phyloP scores from a whole-genome alignment of 37 sponge, comb jelly and placozoan genomes.

The Crambe crambe region DNA sequence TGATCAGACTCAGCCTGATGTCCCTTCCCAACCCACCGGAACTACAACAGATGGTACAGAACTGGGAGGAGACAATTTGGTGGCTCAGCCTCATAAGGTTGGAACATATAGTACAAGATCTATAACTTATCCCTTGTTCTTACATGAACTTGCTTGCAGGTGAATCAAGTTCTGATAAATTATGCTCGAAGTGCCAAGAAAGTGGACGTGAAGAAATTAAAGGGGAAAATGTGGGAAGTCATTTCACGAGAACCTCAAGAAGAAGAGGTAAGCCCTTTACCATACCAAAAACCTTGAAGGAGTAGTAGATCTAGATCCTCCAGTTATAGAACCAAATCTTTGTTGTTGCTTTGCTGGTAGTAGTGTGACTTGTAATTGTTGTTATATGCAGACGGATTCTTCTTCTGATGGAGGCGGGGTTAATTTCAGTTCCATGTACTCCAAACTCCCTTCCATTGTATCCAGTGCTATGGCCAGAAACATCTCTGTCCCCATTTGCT shows the following conservation, averaged over 20 bases:
- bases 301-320: background rate
- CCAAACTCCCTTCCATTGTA: conserved; percentile 16
- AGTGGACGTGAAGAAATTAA: conserved; percentile 85
- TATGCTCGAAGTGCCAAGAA: conserved; percentile 79
- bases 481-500: conserved; percentile 79
- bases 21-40: background rate
- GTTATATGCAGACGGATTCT: background rate
- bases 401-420: background rate
- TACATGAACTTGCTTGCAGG: conserved; percentile 31
- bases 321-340: background rate
- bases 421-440: conserved; percentile 35
- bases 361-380: background rate
- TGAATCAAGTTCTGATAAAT: conserved; percentile 69
- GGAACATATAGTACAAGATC: background rate
- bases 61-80: conserved; percentile 51
- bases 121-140: background rate
- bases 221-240: conserved; percentile 80
- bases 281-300: background rate
- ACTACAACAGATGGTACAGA: background rate
- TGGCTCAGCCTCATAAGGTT: conserved; percentile 59
- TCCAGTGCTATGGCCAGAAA: conserved; percentile 48
- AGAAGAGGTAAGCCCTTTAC: background rate
- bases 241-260: conserved; percentile 18
- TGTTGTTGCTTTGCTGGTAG: background rate
- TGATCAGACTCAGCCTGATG: background rate